Evolutionary conservation across 2,113 vertebrate species (phyloP).

Genomic region (Tupaia tana): DNA sequence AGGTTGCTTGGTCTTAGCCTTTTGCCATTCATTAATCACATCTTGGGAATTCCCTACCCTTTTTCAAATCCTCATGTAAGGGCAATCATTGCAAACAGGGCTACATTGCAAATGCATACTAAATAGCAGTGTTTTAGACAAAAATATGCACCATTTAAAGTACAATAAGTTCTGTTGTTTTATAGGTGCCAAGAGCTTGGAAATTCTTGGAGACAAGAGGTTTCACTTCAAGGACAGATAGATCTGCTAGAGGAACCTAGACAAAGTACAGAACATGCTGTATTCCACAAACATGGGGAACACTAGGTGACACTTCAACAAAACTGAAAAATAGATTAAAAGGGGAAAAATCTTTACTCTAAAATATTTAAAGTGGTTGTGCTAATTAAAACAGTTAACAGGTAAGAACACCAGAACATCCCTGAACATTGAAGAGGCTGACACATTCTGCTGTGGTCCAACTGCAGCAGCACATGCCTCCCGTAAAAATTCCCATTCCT

Average conservation of each 20-base stretch:
- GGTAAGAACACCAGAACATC: not conserved
- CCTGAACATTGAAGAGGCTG: not conserved
- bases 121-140: not conserved
- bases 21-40: not conserved
- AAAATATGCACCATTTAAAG: not conserved
- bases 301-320: not conserved
- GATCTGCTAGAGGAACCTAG: not conserved
- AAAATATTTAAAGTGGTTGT: not conserved
- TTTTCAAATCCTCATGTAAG: not conserved
- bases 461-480: fast-evolving
- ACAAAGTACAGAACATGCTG: constrained; percentile 27
- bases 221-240: not conserved
- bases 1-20: not conserved
- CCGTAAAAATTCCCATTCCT: fast-evolving
- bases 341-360: not conserved
- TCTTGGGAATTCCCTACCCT: not conserved
- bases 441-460: not conserved
- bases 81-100: constrained; percentile 7
- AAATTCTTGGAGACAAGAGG: not conserved
- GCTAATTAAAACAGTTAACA: not conserved
- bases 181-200: not conserved
- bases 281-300: not conserved
- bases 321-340: constrained; percentile 12
- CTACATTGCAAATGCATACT: not conserved
- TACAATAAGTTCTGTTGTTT: not conserved